Conservation (phyloP, 2,888 invertebrate genomes). For the Busseola fusca region DNA sequence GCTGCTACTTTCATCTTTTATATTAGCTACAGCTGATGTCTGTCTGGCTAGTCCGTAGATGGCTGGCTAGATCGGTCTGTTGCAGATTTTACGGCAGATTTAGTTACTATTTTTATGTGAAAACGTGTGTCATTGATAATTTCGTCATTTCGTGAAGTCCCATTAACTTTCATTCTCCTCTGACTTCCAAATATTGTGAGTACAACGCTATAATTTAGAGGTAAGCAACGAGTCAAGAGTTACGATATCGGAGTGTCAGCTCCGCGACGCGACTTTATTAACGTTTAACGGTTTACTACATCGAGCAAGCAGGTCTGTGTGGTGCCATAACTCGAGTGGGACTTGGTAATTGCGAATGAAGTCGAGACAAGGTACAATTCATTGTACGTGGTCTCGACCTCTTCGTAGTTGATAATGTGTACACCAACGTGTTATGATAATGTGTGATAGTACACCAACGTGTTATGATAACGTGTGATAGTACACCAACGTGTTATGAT, state of each 20-base stretch:
- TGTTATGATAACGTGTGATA: too few relatives aligned
- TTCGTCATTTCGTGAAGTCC: not conserved
- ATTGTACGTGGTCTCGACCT: not conserved
- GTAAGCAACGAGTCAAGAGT: not conserved
- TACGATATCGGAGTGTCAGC: not conserved
- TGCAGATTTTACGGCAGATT: not conserved
- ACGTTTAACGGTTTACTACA: slow-evolving; percentile 6
- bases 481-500: not conserved
- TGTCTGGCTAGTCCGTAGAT: not conserved
- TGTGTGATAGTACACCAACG: not conserved
- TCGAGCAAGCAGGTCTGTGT: not conserved
- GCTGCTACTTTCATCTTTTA: slow-evolving; percentile 14
- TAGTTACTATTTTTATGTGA: not conserved
- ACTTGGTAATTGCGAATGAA: slow-evolving; percentile 24
- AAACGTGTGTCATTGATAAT: not conserved
- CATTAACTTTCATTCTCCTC: too few relatives aligned
- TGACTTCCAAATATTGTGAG: not conserved
- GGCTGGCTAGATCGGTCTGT: not conserved
- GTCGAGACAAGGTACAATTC: too few relatives aligned
- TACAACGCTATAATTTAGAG: not conserved
- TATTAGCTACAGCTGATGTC: slow-evolving; percentile 12
- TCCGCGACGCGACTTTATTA: slow-evolving; percentile 13
- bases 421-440: too few relatives aligned
- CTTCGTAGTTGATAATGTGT: too few relatives aligned
- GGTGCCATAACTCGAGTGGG: not conserved